Evolutionary conservation across 2,797 vertebrate species (phyloP), one percentile per base, ranked within the genome.

Genomic region (Leucoraja ocellata): DNA sequence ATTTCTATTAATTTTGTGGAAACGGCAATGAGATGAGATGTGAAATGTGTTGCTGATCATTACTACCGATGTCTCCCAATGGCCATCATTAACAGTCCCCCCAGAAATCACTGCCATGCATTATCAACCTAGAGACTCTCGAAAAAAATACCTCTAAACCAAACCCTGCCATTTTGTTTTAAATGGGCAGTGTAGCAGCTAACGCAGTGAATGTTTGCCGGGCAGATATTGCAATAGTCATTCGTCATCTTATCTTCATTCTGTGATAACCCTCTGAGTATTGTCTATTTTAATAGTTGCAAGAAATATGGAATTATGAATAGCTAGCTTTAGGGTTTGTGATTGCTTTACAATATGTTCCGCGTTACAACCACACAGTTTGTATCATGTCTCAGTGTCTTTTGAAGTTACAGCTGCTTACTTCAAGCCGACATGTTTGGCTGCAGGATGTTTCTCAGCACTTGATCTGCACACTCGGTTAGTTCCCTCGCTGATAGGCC

Each of bases 401-500:
- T 88, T 88, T 88, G n/a, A 88, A 88, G 84, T 68, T 68, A 88
- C 84, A 68, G 84, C 84, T 88, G 84, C 84, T 68, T 88, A 88
- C 65, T 88, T 88, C 84, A 88, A 68, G 4, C 71, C 76, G 65
- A 92, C 90, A 92, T 76, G 25, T 92, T 76, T 92, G 71, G 71
- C 90, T 92, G 39, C 4, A 92, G 90, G 90, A 32, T 92, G 90
- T 58, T 28, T 92, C 90, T 28, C 23, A 28, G 21, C 90, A 58
- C 39, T 76, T 88, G 14, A 16, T 68, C 90, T 54, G 36, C 39
- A n/a, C 71, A 58, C 90, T n/a, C 86, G 16, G 61, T 88, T 88
- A 88, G 84, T 21, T 88, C 61, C 83, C 54, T 86, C 84, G 32
- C 84, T 68, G 84, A 32, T n/a, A 88, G 84, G n/a, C 21, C 32